Conservation (phyloP, 2,113 vertebrate species). For the Nycticryphes semicollaris region DNA sequence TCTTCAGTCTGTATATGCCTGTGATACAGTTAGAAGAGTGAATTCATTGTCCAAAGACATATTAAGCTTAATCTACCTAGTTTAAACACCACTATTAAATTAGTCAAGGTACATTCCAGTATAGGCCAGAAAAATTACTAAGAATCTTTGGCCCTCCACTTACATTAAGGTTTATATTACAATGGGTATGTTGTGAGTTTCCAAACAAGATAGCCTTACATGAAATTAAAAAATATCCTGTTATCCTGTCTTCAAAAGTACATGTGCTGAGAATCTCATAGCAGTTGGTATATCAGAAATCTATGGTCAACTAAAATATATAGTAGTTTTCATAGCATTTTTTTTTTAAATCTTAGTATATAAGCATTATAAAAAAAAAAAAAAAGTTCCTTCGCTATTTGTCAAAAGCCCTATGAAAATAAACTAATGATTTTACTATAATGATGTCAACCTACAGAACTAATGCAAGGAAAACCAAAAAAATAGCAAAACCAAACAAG, state of each 20-base stretch:
- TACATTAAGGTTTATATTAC: neutral
- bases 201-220: neutral
- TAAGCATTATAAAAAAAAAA: neutral
- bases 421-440: neutral
- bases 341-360: neutral
- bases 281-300: neutral
- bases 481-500: neutral
- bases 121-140: neutral
- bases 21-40: neutral
- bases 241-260: neutral
- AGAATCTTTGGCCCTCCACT: neutral
- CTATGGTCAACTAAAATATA: neutral
- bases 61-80: neutral
- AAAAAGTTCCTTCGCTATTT: neutral
- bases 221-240: neutral
- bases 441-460: neutral
- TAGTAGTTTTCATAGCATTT: neutral
- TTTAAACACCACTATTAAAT: neutral
- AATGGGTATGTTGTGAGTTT: neutral
- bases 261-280: neutral
- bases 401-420: neutral
- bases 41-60: neutral
- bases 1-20: neutral
- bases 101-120: neutral
- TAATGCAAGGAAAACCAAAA: neutral